These are phyloP conservation scores for Oncorhynchus kisutch DNA, from an alignment of 2,113 vertebrate species.

Conservation along the genomic window DNA sequence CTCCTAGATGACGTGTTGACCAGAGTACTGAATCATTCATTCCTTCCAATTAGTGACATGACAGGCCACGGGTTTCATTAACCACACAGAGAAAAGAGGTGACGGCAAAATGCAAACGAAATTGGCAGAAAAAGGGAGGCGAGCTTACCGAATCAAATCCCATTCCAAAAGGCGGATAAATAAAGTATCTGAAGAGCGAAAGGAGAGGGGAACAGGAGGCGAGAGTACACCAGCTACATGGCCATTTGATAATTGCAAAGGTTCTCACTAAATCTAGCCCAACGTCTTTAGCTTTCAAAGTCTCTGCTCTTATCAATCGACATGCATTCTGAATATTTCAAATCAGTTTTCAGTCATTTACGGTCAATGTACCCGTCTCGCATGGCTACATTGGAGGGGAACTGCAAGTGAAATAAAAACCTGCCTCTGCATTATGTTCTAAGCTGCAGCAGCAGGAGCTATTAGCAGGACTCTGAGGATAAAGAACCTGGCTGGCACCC, in stretches of 20 bases:
- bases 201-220: not conserved
- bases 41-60: constrained; percentile 18
- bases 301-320: not conserved
- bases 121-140: not conserved
- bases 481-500: not conserved
- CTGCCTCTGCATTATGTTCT: no score
- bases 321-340: no score
- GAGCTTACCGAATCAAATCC: constrained; percentile 5
- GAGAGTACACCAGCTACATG: not conserved
- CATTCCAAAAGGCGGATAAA: not conserved
- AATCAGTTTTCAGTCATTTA: no score
- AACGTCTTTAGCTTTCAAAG: not conserved
- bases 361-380: no score
- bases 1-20: constrained; percentile 4
- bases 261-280: not conserved
- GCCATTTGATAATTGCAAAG: not conserved
- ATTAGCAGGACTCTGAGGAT: no score
- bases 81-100: not conserved
- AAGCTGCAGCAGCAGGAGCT: no score
- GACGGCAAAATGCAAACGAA: constrained; percentile 5
- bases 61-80: constrained; percentile 7
- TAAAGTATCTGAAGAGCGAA: constrained; percentile 7
- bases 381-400: no score
- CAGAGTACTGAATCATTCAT: constrained; percentile 21
- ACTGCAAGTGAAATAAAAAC: no score